A percentile compares a stretch with the other conserved stretches of the same genome.
Evolutionary conservation across 2,797 vertebrate genomes (phyloP).

Genomic region (Acanthornis magna): DNA sequence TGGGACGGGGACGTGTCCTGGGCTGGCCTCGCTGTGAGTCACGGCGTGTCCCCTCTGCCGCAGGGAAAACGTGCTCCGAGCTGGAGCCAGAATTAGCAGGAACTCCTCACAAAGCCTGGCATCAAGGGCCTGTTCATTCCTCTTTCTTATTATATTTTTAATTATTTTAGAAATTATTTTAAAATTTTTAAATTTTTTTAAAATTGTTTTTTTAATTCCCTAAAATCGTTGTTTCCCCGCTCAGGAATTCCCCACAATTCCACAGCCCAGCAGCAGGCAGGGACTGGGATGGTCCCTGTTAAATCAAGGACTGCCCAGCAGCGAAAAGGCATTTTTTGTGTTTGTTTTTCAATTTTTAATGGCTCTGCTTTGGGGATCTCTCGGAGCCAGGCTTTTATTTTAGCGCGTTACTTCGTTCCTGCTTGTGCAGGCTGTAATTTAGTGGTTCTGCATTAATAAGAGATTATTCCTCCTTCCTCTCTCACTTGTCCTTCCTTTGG

Average conservation of each 20-base stretch:
- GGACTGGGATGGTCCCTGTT: neutral
- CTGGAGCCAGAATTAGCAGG: neutral
- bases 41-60: fast-evolving
- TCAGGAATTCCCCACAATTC: neutral
- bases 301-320: neutral
- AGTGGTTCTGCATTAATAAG: conserved; percentile 10
- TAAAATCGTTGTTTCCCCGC: neutral
- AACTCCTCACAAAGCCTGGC: neutral
- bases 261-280: neutral
- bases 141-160: neutral
- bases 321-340: neutral
- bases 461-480: neutral
- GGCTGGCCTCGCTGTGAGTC: neutral
- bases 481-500: neutral
- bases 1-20: fast-evolving
- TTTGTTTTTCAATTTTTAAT: neutral
- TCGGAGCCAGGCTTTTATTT: neutral
- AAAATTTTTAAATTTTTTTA: too few species aligned
- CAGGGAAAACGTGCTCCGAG: neutral
- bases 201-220: neutral
- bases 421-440: conserved; percentile 21
- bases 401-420: neutral
- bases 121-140: neutral
- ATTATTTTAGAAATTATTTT: too few species aligned
- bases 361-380: neutral